Base-by-base conservation (phyloP, 2,797 vertebrate genomes). In the Xenopus petersii region DNA sequence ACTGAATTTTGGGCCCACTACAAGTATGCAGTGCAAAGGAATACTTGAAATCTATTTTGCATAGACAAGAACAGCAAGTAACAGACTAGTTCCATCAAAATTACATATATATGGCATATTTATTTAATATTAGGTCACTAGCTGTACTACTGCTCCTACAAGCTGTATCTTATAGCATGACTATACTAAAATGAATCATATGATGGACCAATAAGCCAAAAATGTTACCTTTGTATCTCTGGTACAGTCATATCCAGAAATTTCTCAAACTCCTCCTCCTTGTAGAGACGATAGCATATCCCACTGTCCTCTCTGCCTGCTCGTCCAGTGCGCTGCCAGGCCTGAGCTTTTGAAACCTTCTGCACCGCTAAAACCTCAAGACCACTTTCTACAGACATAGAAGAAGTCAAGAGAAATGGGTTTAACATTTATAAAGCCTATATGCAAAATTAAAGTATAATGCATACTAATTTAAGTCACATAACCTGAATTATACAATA, bases 351-450 rank as follows among this genome's bases (percentile, higher is more conserved):
- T 0, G 97, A 98, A 12, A 98, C 91, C 1, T 93, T 89, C 87
- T 98, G 97, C 66, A 99, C 94, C 0, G 97, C 96, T 80, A 99
- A 75, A 59, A 99, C 93, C 73, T 99, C 98, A 82, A 99, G 88
- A 54, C 97, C 95, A 8, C 90, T 96, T 79, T 95, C 98, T 98
- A 78, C 0, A 60, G 16, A 48, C 74, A 15, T 8, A 63, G 16
- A 63, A 36, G 33, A 1, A 36, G 33, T 36, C 1, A 36, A 36
- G 33, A 36, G 33, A 42, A 9, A 6, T 42, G 36, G 36, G 36
- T 42, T 42, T 42, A 42, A 5, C 36, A 42, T 42, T 42, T 42
- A 42, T 42, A 42, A 6, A 9, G 36, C 3, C 8, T 9, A 42
- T 42, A 42, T 42, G 36, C 36, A 42, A 42, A 42, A 42, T 42